These are phyloP conservation scores for Carcinoscorpius rotundicauda DNA, from an alignment of 1,140 invertebrate genomes.

Conservation along the genomic window DNA sequence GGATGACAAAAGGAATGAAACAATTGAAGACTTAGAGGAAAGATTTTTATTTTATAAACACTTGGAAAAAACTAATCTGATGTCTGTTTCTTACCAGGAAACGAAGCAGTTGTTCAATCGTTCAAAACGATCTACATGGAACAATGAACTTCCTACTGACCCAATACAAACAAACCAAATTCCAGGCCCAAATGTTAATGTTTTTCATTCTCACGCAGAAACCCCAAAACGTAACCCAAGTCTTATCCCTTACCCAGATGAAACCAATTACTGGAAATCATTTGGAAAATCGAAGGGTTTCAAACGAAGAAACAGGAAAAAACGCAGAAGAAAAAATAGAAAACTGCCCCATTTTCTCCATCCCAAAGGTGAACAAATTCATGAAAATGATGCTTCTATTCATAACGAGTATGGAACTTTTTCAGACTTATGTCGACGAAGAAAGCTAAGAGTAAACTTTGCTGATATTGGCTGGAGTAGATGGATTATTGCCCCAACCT, in stretches of 20 bases:
- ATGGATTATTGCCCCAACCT: conserved; percentile 89
- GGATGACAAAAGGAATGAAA: conserved; percentile 28
- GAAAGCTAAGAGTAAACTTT: conserved; percentile 86
- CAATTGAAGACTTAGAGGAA: conserved; percentile 3
- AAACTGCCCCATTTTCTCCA: conserved; percentile 9
- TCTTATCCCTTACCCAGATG: conserved; percentile 25
- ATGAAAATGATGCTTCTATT: conserved; percentile 11
- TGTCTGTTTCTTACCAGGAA: conserved; percentile 7
- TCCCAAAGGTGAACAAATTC: conserved; percentile 7
- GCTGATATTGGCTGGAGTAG: conserved; percentile 91
- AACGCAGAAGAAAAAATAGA: conserved; percentile 23
- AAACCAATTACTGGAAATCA: neutral
- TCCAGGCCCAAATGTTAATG: neutral
- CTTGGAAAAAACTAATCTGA: neutral
- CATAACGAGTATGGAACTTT: conserved; percentile 8
- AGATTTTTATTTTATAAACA: neutral
- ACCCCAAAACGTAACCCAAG: conserved; percentile 12
- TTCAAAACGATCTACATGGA: conserved; percentile 27
- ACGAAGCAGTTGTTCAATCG: neutral
- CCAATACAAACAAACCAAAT: conserved; percentile 15
- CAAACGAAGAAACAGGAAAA: conserved; percentile 23
- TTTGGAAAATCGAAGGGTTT: conserved; percentile 19
- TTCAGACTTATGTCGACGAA: conserved; percentile 52
- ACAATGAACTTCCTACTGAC: conserved; percentile 34
- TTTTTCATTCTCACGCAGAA: conserved; percentile 1